These are phyloP conservation scores for Clarias magur DNA, from an alignment of 2,113 vertebrate species.

Conservation along the genomic window DNA sequence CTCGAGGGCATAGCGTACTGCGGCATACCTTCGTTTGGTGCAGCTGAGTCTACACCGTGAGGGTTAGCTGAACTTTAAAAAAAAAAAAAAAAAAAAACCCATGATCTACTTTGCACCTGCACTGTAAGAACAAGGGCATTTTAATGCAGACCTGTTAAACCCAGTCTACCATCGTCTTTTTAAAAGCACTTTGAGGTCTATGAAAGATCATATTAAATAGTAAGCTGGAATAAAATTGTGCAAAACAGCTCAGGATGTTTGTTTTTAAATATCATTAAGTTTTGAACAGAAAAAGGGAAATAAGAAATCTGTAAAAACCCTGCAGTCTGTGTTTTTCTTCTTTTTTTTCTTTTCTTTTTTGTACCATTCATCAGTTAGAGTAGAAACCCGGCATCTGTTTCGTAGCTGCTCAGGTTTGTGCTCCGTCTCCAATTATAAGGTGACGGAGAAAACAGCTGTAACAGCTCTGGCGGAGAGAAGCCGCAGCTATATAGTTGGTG, in stretches of 20 bases:
- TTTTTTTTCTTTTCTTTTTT: background rate
- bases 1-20: conserved; percentile 41
- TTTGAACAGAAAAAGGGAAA: background rate
- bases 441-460: background rate
- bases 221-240: background rate
- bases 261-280: background rate
- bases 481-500: background rate
- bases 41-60: conserved; percentile 5
- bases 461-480: no score
- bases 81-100: no score
- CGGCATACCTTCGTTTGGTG: conserved; percentile 21
- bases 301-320: background rate
- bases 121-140: background rate
- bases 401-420: background rate
- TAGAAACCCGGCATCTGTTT: background rate
- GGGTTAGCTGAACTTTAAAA: background rate
- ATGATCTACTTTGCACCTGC: conserved; percentile 21
- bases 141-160: background rate
- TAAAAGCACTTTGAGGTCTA: background rate
- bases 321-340: no score
- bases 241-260: background rate
- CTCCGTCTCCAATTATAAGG: background rate
- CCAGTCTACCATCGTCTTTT: background rate
- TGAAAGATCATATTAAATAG: background rate
- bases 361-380: background rate